Evolutionary conservation across 2,888 invertebrate species (phyloP).

Genomic region (Pteria penguin): DNA sequence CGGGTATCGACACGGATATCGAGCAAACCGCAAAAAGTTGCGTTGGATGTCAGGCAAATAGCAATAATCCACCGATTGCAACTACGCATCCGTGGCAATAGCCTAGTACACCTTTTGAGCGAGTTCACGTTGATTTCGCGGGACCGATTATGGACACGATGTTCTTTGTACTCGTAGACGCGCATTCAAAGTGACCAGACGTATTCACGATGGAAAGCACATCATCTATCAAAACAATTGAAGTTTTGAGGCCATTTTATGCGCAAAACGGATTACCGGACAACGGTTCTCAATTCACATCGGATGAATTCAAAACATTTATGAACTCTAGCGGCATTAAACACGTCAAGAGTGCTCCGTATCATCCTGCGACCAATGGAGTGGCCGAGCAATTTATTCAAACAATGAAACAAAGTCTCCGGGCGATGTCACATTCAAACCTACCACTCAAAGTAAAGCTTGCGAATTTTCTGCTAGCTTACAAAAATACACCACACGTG

Average conservation of each 20-base stretch:
- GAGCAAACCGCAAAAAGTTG: too few relatives aligned
- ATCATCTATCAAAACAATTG: not conserved
- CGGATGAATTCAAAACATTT: constrained; percentile 34
- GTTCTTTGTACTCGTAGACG: constrained; percentile 21
- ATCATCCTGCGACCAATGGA: constrained; percentile 58
- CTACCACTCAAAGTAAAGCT: too few relatives aligned
- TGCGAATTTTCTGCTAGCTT: too few relatives aligned
- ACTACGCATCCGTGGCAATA: too few relatives aligned
- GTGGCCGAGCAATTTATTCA: constrained; percentile 52
- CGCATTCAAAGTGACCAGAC: constrained; percentile 26
- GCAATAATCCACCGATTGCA: too few relatives aligned
- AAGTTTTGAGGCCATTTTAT: constrained; percentile 37
- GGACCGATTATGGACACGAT: too few relatives aligned
- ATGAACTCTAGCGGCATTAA: constrained; percentile 46
- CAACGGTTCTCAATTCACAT: constrained; percentile 51
- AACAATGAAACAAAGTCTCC: constrained; percentile 55
- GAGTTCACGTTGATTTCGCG: too few relatives aligned
- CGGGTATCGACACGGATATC: too few relatives aligned
- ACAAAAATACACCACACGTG: too few relatives aligned
- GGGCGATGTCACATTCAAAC: too few relatives aligned
- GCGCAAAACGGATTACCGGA: constrained; percentile 48
- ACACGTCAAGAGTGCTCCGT: constrained; percentile 46
- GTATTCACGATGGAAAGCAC: constrained; percentile 17
- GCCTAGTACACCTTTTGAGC: too few relatives aligned
- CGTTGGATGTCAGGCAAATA: too few relatives aligned